Percentiles rank a stretch among this genome's conserved stretches.
phyloP scores from a whole-genome alignment of 1,140 invertebrate species.

The Fopius arisanus region DNA sequence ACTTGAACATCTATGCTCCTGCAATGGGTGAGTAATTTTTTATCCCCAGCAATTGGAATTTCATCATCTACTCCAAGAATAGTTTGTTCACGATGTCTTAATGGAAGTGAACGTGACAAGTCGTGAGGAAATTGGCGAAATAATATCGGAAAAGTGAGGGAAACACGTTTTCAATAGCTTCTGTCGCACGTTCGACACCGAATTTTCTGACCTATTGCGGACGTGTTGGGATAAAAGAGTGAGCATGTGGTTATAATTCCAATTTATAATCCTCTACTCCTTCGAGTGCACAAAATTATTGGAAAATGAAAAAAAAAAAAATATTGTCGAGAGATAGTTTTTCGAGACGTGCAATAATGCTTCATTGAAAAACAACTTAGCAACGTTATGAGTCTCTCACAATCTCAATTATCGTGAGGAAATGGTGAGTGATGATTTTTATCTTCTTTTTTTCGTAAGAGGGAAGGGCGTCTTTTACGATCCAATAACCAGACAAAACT shows the following conservation, averaged over 20 bases:
- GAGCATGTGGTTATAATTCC: background rate
- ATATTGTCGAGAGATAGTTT: background rate
- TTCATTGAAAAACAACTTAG: background rate
- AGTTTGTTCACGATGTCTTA: background rate
- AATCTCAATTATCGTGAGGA: background rate
- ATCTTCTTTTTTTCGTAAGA: background rate
- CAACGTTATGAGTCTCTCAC: background rate
- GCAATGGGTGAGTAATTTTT: conserved; percentile 80
- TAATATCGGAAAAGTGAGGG: background rate
- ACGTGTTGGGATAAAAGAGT: background rate
- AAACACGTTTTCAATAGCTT: conserved; percentile 36
- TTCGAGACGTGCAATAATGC: background rate
- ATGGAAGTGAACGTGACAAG: background rate
- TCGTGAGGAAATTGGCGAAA: background rate
- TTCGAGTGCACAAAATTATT: background rate
- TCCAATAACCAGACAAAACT: conserved; percentile 2
- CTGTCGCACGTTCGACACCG: background rate
- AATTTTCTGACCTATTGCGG: conserved; percentile 17
- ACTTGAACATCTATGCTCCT: conserved; percentile 95
- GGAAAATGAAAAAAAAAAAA: background rate
- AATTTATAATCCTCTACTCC: background rate
- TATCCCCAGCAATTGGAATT: background rate
- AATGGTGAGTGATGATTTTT: background rate
- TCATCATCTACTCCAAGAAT: background rate
- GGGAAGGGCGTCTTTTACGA: background rate